phyloP scores from a whole-genome alignment of 2,113 vertebrate genomes.

The Damaliscus lunatus region DNA sequence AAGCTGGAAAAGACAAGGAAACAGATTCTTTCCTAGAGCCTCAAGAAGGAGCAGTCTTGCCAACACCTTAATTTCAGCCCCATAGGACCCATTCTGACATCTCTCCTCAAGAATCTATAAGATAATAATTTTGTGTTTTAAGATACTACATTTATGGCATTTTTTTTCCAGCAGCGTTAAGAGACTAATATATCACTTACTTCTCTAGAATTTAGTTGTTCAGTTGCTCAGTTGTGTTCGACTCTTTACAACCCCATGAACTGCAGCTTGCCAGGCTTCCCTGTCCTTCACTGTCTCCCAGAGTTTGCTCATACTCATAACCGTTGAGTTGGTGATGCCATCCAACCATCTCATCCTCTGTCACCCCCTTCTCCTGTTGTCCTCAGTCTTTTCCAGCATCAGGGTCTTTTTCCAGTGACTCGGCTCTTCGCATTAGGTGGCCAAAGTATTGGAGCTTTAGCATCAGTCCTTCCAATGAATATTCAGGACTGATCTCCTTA shows the following conservation, averaged over 20 bases:
- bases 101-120: not conserved
- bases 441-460: not conserved
- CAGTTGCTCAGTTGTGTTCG: not conserved
- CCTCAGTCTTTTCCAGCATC: not conserved
- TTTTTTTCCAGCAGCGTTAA: not conserved
- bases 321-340: not conserved
- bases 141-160: not conserved
- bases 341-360: not conserved
- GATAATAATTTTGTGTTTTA: not conserved
- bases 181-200: not conserved
- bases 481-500: not conserved
- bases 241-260: not conserved
- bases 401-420: not conserved
- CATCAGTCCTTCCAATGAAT: not conserved
- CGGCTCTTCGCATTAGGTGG: not conserved
- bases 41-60: not conserved
- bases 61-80: not conserved
- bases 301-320: not conserved
- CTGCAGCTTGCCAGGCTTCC: not conserved
- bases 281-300: not conserved
- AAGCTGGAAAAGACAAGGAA: not conserved
- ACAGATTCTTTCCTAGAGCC: not conserved
- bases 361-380: not conserved
- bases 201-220: not conserved
- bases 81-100: not conserved